These are phyloP conservation scores for Cephalopholis sonnerati DNA, from an alignment of 2,113 vertebrate genomes.

Conservation along the genomic window DNA sequence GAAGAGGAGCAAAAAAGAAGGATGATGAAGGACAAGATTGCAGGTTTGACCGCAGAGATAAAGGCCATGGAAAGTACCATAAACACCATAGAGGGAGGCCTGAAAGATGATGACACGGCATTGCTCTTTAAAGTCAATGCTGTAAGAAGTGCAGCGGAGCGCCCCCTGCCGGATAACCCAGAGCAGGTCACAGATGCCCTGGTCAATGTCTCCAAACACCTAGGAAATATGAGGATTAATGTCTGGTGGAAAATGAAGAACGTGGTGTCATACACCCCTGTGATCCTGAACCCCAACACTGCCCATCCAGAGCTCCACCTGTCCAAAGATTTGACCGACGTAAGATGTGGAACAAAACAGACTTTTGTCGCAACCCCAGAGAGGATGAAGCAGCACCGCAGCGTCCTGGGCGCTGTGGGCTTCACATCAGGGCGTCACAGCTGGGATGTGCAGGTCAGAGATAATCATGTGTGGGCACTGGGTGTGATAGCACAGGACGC, in stretches of 20 bases:
- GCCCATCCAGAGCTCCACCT: constrained; percentile 3
- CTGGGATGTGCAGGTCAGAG: constrained; percentile 5
- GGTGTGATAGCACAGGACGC: not conserved
- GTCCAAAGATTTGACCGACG: not conserved
- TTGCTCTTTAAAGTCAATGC: not conserved
- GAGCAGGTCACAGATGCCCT: not conserved
- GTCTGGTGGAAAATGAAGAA: constrained; percentile 1
- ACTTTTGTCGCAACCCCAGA: not conserved
- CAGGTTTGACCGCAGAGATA: not conserved
- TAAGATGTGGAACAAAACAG: not conserved
- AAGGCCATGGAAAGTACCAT: not conserved
- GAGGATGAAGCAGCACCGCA: constrained; percentile 13
- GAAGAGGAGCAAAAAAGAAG: not conserved
- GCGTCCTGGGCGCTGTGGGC: not conserved
- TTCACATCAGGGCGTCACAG: constrained; percentile 5
- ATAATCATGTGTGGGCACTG: not conserved
- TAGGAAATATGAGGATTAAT: not conserved
- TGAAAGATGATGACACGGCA: not conserved
- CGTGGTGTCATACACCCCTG: not conserved
- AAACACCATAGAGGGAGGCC: not conserved
- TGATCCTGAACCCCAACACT: constrained; percentile 9
- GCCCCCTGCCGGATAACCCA: not conserved
- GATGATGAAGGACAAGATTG: not conserved
- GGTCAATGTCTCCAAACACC: not conserved
- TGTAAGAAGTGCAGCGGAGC: not conserved